These are phyloP conservation scores for Steatornis caripensis DNA, from an alignment of 2,113 vertebrate genomes.

Conservation along the genomic window DNA sequence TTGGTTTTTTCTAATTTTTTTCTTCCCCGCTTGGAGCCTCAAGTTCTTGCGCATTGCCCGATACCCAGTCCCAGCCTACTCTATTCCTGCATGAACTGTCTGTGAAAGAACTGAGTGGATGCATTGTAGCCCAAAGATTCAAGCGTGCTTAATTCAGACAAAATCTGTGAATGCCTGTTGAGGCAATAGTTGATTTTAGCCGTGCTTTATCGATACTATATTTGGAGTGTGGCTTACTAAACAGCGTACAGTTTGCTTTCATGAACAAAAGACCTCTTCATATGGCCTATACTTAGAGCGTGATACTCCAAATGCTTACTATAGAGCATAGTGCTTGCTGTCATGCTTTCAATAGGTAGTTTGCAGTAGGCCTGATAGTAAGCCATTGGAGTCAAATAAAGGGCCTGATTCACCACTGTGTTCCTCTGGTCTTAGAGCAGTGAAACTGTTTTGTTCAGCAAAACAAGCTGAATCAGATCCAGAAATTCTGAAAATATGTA, in stretches of 20 bases:
- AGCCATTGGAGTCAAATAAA: slow-evolving; percentile 54
- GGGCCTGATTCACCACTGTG: slow-evolving; percentile 52
- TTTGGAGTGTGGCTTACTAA: slow-evolving; percentile 50
- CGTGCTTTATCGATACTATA: slow-evolving; percentile 45
- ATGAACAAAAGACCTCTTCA: slow-evolving; percentile 66
- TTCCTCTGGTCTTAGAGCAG: background rate
- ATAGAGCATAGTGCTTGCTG: slow-evolving; percentile 42
- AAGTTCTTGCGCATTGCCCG: background rate
- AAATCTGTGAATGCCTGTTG: slow-evolving; percentile 58
- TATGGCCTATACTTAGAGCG: slow-evolving; percentile 11
- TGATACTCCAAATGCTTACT: slow-evolving; percentile 35
- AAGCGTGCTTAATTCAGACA: slow-evolving; percentile 54
- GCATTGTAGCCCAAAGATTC: slow-evolving; percentile 45
- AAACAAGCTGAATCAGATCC: slow-evolving; percentile 36
- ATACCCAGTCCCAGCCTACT: background rate
- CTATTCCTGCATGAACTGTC: slow-evolving; percentile 24
- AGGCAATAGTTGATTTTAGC: slow-evolving; percentile 63
- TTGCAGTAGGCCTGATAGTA: slow-evolving; percentile 48
- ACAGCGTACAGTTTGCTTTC: slow-evolving; percentile 44
- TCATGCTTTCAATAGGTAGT: slow-evolving; percentile 58
- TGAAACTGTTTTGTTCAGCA: slow-evolving; percentile 14
- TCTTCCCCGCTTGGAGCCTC: slow-evolving; percentile 56
- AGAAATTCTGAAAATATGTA: slow-evolving; percentile 1
- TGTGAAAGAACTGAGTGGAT: slow-evolving; percentile 41
- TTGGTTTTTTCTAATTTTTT: background rate